Conservation (phyloP, 30 jellyfish, hydroid and myxozoan genomes). For the Chrysaora quinquecirrha region DNA sequence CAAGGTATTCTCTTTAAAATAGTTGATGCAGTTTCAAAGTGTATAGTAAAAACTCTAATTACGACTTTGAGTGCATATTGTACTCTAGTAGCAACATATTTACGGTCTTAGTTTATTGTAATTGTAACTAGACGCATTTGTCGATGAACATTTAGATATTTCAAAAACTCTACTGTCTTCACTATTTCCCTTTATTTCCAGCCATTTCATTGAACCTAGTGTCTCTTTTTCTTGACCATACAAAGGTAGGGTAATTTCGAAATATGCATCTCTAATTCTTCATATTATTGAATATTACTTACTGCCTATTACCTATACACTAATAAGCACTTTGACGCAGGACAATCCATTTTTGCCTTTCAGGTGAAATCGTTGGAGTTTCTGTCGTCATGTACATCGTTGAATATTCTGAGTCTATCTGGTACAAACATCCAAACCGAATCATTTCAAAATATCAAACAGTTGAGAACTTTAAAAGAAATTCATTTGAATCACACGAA, state of each 20-base stretch:
- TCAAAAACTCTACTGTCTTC: too few relatives aligned
- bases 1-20: neutral
- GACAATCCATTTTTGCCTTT: neutral
- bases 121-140: neutral
- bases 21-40: neutral
- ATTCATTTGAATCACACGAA: slow-evolving; percentile 36
- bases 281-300: neutral
- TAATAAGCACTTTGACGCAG: neutral
- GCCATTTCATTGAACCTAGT: too few relatives aligned
- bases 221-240: neutral
- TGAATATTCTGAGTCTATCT: slow-evolving; percentile 37
- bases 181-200: too few relatives aligned
- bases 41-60: neutral
- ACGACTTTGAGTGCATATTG: neutral
- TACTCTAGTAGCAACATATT: neutral
- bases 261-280: neutral
- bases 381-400: neutral
- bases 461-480: slow-evolving; percentile 3
- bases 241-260: neutral
- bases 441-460: slow-evolving; percentile 8
- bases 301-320: neutral
- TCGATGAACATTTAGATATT: neutral
- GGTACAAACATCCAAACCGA: slow-evolving; percentile 21
- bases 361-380: slow-evolving; percentile 38
- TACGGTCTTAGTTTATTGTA: neutral